Base-by-base conservation (phyloP, 2,888 invertebrate species). In the Epicampocera succincta region DNA sequence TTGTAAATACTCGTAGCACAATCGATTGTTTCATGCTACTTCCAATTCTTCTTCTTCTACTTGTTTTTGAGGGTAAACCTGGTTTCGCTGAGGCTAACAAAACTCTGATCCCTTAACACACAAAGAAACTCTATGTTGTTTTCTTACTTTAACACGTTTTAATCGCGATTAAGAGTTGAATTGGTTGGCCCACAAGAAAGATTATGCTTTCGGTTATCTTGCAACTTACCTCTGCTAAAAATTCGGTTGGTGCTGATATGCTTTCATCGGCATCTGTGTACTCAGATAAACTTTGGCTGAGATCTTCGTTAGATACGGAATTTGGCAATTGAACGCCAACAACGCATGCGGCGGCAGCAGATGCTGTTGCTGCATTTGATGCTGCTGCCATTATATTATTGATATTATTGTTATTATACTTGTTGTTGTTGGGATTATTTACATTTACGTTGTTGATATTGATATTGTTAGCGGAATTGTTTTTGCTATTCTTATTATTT, bases 211-310 rank as follows among this genome's bases (percentile, higher is more conserved):
- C 8, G 2, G 21, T 15, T 5, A 5, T 17, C 6, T 58, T 44
- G 9, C 6, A 19, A 50, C 85, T 84, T 87, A 95, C 95, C 93
- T 95, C 95, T 60, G 95, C 95, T 50, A 95, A 92, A 89, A 94
- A 94, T 90, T 95, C 95, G 81, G 95, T 95, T 60, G 95, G 95
- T 44, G 95, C 95, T 82, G 95, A 95, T 87, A 93, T 93, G 86
- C 94, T 93, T 87, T 95, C 95, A 89, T 94, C 94, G 65, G 94
- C 94, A 87, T 94, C 94, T 19, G 93, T 94, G 86, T 94, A 94
- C 87, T 95, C 95, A 83, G 93, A 93, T 38, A 90, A 87, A 84
- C 91, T 91, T 84, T 90, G 90, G 84, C 93, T 93, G 84, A 94
- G 92, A 88, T 95, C 94, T 90, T 94, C 95, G 84, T 93, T 93